A percentile compares a stretch with the other conserved stretches of the same genome.
Evolutionary conservation across 2,797 vertebrate species (phyloP).

Genomic region (Pristis pectinata): DNA sequence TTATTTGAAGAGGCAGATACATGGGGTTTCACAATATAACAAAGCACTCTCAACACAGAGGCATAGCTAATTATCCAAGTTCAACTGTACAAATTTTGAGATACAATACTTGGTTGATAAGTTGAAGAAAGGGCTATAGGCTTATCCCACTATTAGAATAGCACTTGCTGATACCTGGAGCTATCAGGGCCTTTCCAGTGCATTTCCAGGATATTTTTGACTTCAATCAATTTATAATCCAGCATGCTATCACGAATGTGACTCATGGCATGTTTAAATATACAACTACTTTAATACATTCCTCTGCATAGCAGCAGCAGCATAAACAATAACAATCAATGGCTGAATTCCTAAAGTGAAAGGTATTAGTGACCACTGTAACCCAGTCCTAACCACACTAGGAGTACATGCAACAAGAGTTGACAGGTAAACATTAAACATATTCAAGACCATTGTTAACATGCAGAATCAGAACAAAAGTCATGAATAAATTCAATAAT

Average conservation of each 20-base stretch:
- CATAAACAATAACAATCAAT: neutral
- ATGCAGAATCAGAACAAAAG: neutral
- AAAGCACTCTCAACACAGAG: neutral
- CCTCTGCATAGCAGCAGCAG: neutral
- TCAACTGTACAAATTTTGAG: neutral
- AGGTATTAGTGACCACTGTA: neutral
- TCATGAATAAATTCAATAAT: neutral
- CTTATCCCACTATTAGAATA: neutral
- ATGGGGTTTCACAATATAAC: neutral
- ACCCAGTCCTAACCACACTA: too few species aligned
- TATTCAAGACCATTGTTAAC: too few species aligned
- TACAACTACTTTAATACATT: neutral
- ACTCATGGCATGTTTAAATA: neutral
- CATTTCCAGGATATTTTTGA: neutral
- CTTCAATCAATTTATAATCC: neutral
- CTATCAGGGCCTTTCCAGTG: neutral
- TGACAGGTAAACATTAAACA: too few species aligned
- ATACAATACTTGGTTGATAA: too few species aligned
- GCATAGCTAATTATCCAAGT: neutral
- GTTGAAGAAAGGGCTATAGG: neutral
- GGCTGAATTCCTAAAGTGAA: neutral
- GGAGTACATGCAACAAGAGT: too few species aligned
- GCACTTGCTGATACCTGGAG: neutral
- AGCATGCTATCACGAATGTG: neutral
- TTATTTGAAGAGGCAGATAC: neutral